Evolutionary conservation across 1,140 invertebrate genomes (phyloP).

Genomic region (Physella acuta): DNA sequence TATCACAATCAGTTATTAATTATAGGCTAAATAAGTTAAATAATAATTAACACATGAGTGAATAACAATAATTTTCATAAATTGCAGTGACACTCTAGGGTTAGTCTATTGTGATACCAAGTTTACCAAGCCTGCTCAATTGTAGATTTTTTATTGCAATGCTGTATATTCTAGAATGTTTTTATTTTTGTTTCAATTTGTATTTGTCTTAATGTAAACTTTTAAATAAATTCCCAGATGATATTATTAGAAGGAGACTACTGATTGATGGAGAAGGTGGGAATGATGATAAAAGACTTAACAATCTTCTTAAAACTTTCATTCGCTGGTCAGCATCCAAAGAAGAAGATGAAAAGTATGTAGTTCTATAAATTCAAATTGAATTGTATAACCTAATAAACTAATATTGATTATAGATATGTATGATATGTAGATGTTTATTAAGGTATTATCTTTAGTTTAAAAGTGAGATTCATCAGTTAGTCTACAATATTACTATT

Average conservation of each 20-base stretch:
- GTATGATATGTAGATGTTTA: not conserved
- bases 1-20: no score
- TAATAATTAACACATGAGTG: not conserved
- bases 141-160: not conserved
- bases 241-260: slow-evolving; percentile 81
- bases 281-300: slow-evolving; percentile 88
- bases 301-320: slow-evolving; percentile 82
- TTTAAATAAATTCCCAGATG: slow-evolving; percentile 11
- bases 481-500: not conserved
- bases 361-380: not conserved
- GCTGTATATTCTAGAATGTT: not conserved
- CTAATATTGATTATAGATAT: no score
- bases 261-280: slow-evolving; percentile 94
- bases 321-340: slow-evolving; percentile 79
- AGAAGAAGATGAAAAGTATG: slow-evolving; percentile 23
- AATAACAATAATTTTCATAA: not conserved
- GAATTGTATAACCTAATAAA: no score
- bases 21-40: no score
- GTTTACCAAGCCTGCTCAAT: not conserved
- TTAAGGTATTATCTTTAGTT: not conserved
- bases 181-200: slow-evolving; percentile 8
- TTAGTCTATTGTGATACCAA: not conserved
- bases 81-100: not conserved
- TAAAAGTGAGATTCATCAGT: not conserved
- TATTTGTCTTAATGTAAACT: not conserved